Evolutionary conservation across 1,140 invertebrate species (phyloP).

Genomic region (Triops longicaudatus): DNA sequence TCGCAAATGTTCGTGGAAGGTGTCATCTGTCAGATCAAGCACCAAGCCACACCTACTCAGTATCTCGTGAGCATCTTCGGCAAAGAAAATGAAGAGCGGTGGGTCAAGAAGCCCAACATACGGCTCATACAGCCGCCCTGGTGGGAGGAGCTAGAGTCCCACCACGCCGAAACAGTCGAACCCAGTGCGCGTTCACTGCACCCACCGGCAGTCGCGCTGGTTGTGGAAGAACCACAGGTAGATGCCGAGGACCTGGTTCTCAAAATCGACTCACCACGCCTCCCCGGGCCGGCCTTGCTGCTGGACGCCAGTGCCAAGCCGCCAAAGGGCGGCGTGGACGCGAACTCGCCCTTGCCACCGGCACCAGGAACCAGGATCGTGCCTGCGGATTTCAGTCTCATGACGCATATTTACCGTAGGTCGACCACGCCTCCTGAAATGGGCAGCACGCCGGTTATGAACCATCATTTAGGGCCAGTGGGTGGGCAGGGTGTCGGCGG

Average conservation of each 20-base stretch:
- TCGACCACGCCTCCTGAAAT: conserved; percentile 33
- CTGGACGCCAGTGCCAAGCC: neutral
- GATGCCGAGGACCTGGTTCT: neutral
- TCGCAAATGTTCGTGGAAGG: conserved; percentile 73
- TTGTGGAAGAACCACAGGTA: neutral
- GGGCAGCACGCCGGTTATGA: conserved; percentile 42
- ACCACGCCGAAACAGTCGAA: conserved; percentile 40
- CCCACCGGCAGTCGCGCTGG: neutral
- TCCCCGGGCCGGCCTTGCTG: neutral
- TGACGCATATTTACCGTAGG: conserved; percentile 18
- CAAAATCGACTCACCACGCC: neutral
- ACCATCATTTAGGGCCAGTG: neutral
- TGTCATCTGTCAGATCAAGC: conserved; percentile 61
- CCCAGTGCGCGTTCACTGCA: neutral
- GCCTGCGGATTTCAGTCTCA: neutral
- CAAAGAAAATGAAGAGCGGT: conserved; percentile 43
- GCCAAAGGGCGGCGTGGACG: neutral
- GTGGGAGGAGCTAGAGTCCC: conserved; percentile 76
- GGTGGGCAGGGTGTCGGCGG: neutral
- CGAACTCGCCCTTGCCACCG: neutral
- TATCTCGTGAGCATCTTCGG: conserved; percentile 63
- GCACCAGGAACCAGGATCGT: neutral
- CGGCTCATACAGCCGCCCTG: conserved; percentile 85
- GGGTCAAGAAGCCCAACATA: conserved; percentile 75
- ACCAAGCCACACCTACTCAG: conserved; percentile 59